Evolutionary conservation across 2,888 invertebrate species (phyloP), one percentile per base, ranked within the genome.

Genomic region (Cacoxenus indagator): DNA sequence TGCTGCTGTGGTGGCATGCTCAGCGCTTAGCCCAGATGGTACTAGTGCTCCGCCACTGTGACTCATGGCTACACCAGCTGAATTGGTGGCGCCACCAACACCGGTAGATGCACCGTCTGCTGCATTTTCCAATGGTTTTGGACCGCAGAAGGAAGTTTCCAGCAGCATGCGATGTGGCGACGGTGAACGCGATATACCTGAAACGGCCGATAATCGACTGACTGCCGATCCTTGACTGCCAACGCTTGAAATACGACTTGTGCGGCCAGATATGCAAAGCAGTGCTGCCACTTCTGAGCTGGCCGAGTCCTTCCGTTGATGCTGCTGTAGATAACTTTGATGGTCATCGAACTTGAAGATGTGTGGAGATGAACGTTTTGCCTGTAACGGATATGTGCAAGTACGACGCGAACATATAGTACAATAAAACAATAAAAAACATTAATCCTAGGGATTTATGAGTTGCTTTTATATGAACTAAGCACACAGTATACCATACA

Each of bases 161-260:
- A 96, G 90, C 67, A 96, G 90, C 92, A 95, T 95, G 87, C 94
- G 94, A 89, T 96, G 96, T n/a, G 96, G 96, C 14, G 96, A 96
- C 1, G 96, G 95, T 31, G 94, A 94, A 71, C 94, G 91, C 4
- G 92, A 92, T 0, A 88, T 78, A 1, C 90, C 90, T 1, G 91
- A 91, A 55, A 90, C 86, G 22, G 90, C 90, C 1, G 91, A 91
- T 57, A 91, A 83, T 70, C 90, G 90, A 76, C 91, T 91, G 4
- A 90, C 89, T 17, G 90, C 91, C 0, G 93, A 93, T 57, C 94
- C 93, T 86, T 94, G 94, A 75, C 94, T 93, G 68, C 95, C 95
- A 11, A 95, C 93, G 75, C 95, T 95, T 2, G 94, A 94, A 71
- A 94, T 89, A 70, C 96, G 91, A 75, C 95, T 95, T 9, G 95